A percentile compares a stretch with the other conserved stretches of the same genome.
These are phyloP conservation scores for Syngnathoides biaculeatus DNA, from an alignment of 2,113 vertebrate genomes.

Conservation along the genomic window DNA sequence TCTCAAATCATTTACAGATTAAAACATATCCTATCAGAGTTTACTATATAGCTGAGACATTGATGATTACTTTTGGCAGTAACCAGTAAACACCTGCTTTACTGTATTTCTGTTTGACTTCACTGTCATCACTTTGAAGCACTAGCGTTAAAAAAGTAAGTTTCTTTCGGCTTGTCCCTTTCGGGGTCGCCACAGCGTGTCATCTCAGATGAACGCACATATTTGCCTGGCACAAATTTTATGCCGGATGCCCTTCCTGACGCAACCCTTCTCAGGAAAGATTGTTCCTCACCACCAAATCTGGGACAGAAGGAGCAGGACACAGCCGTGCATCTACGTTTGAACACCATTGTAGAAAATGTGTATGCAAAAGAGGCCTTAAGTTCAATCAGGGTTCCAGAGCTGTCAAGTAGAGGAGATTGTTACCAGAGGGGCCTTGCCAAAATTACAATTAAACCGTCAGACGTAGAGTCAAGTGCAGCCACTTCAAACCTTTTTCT, in stretches of 20 bases:
- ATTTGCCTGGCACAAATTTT: too few relatives aligned
- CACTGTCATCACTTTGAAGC: too few relatives aligned
- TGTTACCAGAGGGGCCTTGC: constrained; percentile 69
- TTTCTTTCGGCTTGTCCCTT: too few relatives aligned
- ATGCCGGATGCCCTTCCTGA: too few relatives aligned
- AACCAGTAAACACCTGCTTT: too few relatives aligned
- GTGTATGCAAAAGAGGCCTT: constrained; percentile 65
- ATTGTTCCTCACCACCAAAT: constrained; percentile 13
- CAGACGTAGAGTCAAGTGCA: constrained; percentile 73
- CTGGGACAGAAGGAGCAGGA: not conserved
- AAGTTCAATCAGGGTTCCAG: constrained; percentile 60
- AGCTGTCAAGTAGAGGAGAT: constrained; percentile 64
- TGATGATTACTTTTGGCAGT: too few relatives aligned
- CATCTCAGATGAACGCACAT: too few relatives aligned
- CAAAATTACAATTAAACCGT: constrained; percentile 76
- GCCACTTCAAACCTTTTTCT: constrained; percentile 71
- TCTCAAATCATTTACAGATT: not conserved
- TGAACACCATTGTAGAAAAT: constrained; percentile 28
- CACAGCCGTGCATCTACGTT: constrained; percentile 32
- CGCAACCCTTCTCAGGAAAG: too few relatives aligned
- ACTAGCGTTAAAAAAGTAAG: too few relatives aligned
- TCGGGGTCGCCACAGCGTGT: too few relatives aligned
- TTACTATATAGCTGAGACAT: too few relatives aligned
- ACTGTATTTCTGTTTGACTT: not conserved
- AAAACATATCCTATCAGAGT: not conserved